Evolutionary conservation across 2,888 invertebrate genomes (phyloP).

Genomic region (Lysandra bellargus): DNA sequence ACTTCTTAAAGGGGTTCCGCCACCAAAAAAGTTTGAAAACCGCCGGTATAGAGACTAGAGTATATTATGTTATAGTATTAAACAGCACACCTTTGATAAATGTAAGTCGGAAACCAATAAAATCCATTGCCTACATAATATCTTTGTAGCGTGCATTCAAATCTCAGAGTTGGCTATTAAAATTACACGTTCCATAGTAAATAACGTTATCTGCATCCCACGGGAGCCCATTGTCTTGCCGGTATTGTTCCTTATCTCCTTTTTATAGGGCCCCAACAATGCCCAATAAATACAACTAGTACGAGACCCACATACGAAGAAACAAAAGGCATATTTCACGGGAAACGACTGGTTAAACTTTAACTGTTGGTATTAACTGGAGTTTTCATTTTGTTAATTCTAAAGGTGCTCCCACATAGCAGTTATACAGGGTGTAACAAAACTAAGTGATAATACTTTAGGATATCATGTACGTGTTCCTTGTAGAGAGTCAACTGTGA

Average conservation of each 20-base stretch:
- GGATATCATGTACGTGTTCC: too few relatives aligned
- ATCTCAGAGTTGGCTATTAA: neutral
- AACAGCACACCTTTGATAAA: neutral
- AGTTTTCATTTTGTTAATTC: neutral
- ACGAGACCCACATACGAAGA: neutral
- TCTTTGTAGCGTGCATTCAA: neutral
- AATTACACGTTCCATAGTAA: conserved; percentile 14
- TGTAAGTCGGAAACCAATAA: neutral
- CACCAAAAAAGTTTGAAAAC: too few relatives aligned
- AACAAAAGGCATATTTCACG: conserved; percentile 16
- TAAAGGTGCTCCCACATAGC: too few relatives aligned
- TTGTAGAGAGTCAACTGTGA: too few relatives aligned
- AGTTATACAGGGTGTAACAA: too few relatives aligned
- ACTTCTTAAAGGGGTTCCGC: too few relatives aligned
- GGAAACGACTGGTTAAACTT: neutral
- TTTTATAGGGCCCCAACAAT: conserved; percentile 23
- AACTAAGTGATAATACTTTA: too few relatives aligned
- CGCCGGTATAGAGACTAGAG: too few relatives aligned
- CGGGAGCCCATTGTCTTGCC: conserved; percentile 8
- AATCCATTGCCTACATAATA: neutral
- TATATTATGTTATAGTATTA: neutral
- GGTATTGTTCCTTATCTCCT: conserved; percentile 27
- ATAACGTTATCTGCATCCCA: conserved; percentile 5
- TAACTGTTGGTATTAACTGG: neutral
- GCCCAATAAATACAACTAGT: neutral